Evolutionary conservation across 2,888 invertebrate genomes (phyloP).

Genomic region (Macrophya alboannulata): DNA sequence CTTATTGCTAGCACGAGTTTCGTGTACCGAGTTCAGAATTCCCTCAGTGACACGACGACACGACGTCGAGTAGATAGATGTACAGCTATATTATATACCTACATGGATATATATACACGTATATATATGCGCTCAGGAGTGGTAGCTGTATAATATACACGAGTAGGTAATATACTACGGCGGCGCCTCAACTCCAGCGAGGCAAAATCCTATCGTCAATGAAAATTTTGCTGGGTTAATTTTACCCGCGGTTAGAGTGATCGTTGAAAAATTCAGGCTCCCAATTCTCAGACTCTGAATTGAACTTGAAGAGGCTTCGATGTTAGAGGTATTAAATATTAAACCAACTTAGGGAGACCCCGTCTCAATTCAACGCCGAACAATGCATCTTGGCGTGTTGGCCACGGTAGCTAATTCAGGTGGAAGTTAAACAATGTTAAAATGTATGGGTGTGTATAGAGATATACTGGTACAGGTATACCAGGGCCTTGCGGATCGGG

Average conservation of each 20-base stretch:
- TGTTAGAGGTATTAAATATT: constrained; percentile 67
- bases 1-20: constrained; percentile 71
- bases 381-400: constrained; percentile 66
- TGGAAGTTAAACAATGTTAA: constrained; percentile 76
- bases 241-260: neutral
- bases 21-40: constrained; percentile 55
- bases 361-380: constrained; percentile 58
- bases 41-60: constrained; percentile 34
- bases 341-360: constrained; percentile 59
- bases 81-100: neutral
- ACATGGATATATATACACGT: neutral
- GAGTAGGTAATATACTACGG: neutral
- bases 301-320: neutral
- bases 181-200: neutral
- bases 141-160: neutral
- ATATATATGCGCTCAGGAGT: neutral
- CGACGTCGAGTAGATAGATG: constrained; percentile 21
- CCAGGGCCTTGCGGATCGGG: neutral
- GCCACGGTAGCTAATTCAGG: constrained; percentile 74
- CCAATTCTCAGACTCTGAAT: neutral
- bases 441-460: constrained; percentile 50
- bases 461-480: neutral
- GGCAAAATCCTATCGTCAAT: neutral
- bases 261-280: constrained; percentile 5
- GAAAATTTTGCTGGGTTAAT: neutral